A percentile compares a stretch with the other conserved stretches of the same genome.
These are phyloP conservation scores for Trichonephila clavata DNA, from an alignment of 1,140 invertebrate genomes.

Conservation along the genomic window DNA sequence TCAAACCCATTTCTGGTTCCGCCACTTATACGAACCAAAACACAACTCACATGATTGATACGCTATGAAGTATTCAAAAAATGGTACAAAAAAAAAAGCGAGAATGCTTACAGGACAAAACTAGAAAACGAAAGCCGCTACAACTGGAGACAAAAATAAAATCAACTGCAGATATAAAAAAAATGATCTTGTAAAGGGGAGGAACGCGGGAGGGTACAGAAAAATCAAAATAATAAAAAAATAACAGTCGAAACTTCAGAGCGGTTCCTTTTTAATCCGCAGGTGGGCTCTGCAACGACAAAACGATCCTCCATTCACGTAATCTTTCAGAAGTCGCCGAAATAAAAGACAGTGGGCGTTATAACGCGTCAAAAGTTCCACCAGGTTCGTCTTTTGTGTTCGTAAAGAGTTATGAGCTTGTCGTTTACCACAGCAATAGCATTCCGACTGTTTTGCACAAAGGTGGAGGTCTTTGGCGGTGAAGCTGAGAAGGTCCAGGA, in stretches of 20 bases:
- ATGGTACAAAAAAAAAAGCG: background rate
- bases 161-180: slow-evolving; percentile 1
- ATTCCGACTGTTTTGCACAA: slow-evolving; percentile 54
- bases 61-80: background rate
- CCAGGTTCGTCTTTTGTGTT: slow-evolving; percentile 45
- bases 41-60: slow-evolving; percentile 43
- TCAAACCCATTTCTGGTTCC: slow-evolving; percentile 25
- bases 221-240: background rate
- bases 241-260: slow-evolving; percentile 23
- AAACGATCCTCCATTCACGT: slow-evolving; percentile 57
- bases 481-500: background rate
- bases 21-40: slow-evolving; percentile 43
- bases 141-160: slow-evolving; percentile 36
- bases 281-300: slow-evolving; percentile 59
- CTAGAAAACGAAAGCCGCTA: slow-evolving; percentile 25
- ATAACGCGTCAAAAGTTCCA: slow-evolving; percentile 62
- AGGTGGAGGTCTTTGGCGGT: slow-evolving; percentile 19
- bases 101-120: background rate
- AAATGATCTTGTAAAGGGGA: background rate
- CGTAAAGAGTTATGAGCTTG: slow-evolving; percentile 73
- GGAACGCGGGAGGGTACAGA: background rate
- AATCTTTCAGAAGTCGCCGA: slow-evolving; percentile 72
- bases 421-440: slow-evolving; percentile 28
- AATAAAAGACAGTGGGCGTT: slow-evolving; percentile 75
- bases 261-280: slow-evolving; percentile 70